These are phyloP conservation scores for Xylota segnis DNA, from an alignment of 2,888 invertebrate genomes.

Conservation along the genomic window DNA sequence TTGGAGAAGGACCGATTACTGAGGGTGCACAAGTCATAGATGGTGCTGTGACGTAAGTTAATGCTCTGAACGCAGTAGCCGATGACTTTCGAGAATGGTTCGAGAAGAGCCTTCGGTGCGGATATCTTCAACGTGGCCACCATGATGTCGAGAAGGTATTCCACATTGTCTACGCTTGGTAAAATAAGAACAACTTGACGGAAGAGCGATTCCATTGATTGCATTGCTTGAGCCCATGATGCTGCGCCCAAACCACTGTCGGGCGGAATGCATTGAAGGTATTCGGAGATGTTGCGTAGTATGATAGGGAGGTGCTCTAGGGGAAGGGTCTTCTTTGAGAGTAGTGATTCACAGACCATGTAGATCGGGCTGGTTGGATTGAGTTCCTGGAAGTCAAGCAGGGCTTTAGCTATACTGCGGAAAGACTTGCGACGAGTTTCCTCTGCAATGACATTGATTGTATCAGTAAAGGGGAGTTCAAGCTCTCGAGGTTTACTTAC, in stretches of 20 bases:
- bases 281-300: conserved; percentile 95
- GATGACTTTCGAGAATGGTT: conserved; percentile 97
- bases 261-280: conserved; percentile 95
- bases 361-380: conserved; percentile 98
- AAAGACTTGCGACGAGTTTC: conserved; percentile 92
- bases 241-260: conserved; percentile 90
- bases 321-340: conserved; percentile 91
- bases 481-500: conserved; percentile 84
- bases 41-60: conserved; percentile 90
- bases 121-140: conserved; percentile 93
- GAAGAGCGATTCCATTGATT: conserved; percentile 94
- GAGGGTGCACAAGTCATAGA: conserved; percentile 95
- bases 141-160: conserved; percentile 91
- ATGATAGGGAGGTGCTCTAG: conserved; percentile 90
- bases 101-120: conserved; percentile 90
- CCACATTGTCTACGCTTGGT: conserved; percentile 89
- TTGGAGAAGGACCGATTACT: conserved; percentile 95
- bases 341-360: conserved; percentile 90
- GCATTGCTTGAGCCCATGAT: conserved; percentile 92
- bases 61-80: conserved; percentile 97
- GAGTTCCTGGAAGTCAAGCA: conserved; percentile 97
- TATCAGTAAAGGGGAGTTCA: not conserved
- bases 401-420: conserved; percentile 95
- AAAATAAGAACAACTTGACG: conserved; percentile 90
- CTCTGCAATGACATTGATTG: conserved; percentile 78